Evolutionary conservation across 2,888 invertebrate genomes (phyloP).

Genomic region (Ennomos quercinarius): DNA sequence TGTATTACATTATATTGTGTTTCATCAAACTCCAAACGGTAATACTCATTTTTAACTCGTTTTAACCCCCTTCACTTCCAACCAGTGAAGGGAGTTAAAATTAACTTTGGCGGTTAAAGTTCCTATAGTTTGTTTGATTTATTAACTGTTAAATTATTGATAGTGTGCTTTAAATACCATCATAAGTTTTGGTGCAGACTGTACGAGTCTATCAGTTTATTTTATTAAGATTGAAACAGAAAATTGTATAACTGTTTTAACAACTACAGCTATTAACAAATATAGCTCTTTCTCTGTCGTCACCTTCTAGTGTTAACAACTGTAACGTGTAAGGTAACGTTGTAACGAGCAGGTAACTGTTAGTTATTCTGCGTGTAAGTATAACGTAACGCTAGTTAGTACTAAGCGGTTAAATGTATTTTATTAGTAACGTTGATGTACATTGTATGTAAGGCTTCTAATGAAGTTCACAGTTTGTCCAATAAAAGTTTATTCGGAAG

Average conservation of each 20-base stretch:
- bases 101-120: constrained; percentile 50
- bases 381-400: constrained; percentile 38
- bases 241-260: no score
- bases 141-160: not conserved
- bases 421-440: constrained; percentile 76
- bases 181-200: no score
- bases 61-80: constrained; percentile 59
- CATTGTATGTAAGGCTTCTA: constrained; percentile 70
- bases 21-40: constrained; percentile 7
- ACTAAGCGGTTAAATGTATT: constrained; percentile 67
- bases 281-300: constrained; percentile 61
- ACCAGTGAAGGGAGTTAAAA: constrained; percentile 59
- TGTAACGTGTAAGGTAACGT: constrained; percentile 24
- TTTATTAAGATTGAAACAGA: no score
- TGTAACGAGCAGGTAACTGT: constrained; percentile 36
- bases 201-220: no score
- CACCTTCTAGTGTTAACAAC: constrained; percentile 71
- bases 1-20: not conserved
- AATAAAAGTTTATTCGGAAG: constrained; percentile 82
- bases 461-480: constrained; percentile 72
- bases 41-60: constrained; percentile 10
- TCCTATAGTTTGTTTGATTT: constrained; percentile 49
- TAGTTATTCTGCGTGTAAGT: constrained; percentile 42
- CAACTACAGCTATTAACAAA: constrained; percentile 50
- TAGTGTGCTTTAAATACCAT: no score